Base-by-base conservation (phyloP, 2,888 invertebrate genomes). In the Mesorhabditis spiculigera region DNA sequence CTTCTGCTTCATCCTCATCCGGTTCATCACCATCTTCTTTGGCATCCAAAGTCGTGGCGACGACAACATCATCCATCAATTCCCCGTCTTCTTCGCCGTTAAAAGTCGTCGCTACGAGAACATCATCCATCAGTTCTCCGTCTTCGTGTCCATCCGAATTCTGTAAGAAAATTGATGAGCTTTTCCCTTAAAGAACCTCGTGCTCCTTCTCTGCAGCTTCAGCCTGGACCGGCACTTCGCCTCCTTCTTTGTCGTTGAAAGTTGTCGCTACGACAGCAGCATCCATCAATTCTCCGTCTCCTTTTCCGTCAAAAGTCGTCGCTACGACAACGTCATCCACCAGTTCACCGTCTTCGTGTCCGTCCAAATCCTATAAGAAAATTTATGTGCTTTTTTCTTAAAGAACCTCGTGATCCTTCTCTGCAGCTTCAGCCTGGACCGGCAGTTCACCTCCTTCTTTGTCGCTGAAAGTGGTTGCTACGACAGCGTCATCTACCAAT, bases 71-170 rank as follows among this genome's bases (percentile, higher is more conserved):
- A 28, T 28, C 28, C 28, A 28, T 28, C 28, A 28, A 28, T 28
- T 28, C 28, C 3, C 28, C 28, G 28, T 28, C 28, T 28, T 28
- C 28, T 3, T 28, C 28, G 28, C 28, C 3, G 28, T 28, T 28
- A 28, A 28, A 28, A 28, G 28, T 28, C 28, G 28, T 28, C 28
- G 68, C 70, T n/a, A 71, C 71, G 64, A 72, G 72, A 5, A 72
- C 74, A 13, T 74, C 74, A 58, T 70, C 71, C 4, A 62, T 67
- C 44, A 74, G 67, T 68, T 74, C 74, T 5, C 74, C 74, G n/a
- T 74, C 74, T 69, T 74, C 74, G 5, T 65, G 67, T n/a, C 67
- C 70, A 44, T 66, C 44, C 28, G 28, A 28, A 28, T 28, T 28
- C 28, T 28, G 3, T 28, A 41, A 50, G n/a, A 28, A 6, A 6